phyloP scores from a whole-genome alignment of 2,797 vertebrate genomes.

The Cirrhinus mrigala region DNA sequence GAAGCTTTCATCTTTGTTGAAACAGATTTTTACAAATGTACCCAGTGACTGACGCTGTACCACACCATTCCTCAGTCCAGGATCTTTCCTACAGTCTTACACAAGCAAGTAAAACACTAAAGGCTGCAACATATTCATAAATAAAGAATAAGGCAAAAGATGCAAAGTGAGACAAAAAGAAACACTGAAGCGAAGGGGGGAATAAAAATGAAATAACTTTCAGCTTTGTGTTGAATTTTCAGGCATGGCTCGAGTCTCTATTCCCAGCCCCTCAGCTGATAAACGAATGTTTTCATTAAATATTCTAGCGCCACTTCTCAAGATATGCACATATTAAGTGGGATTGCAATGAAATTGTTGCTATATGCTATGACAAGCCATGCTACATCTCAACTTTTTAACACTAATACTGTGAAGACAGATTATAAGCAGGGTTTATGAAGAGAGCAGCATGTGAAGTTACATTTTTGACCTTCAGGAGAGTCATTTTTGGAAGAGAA shows the following conservation, averaged over 20 bases:
- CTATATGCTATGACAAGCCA: constrained; percentile 3
- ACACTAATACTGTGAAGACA: not conserved
- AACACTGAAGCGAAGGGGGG: not conserved
- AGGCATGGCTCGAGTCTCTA: not conserved
- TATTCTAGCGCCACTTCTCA: not conserved
- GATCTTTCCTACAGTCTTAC: not conserved
- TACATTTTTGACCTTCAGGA: not conserved
- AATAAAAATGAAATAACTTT: not conserved
- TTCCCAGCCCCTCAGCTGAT: not conserved
- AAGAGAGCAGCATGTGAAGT: not conserved
- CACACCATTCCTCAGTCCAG: not conserved
- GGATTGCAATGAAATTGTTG: not conserved
- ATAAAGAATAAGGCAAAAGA: not conserved
- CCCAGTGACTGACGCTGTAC: not conserved
- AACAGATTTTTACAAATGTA: not conserved
- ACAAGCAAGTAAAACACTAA: not conserved
- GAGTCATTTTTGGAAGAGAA: not conserved
- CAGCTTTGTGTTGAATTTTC: not conserved
- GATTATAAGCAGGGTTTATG: not conserved
- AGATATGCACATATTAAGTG: not conserved
- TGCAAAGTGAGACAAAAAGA: not conserved
- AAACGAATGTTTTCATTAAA: not conserved
- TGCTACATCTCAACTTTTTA: not conserved
- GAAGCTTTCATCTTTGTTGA: not conserved
- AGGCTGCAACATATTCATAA: constrained; percentile 13